Evolutionary conservation across 2,113 vertebrate species (phyloP).

Genomic region (Edolisoma coerulescens): DNA sequence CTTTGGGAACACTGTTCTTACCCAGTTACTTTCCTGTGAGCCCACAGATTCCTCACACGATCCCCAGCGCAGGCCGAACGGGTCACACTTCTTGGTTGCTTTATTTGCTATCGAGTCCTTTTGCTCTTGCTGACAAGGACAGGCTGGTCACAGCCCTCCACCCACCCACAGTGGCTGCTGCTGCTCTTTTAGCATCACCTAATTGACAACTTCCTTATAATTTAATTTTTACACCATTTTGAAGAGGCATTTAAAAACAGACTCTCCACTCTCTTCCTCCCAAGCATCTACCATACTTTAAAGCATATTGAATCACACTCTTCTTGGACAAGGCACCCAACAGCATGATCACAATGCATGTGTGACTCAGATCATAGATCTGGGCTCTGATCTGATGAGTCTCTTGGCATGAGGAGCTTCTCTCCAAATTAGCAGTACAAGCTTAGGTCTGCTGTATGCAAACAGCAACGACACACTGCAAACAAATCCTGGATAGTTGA

Average conservation of each 20-base stretch:
- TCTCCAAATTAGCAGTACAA: not conserved
- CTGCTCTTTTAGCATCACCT: not conserved
- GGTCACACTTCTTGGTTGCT: not conserved
- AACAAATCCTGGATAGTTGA: not conserved
- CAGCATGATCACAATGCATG: not conserved
- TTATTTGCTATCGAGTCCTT: not conserved
- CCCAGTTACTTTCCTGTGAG: not conserved
- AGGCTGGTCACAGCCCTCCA: not conserved
- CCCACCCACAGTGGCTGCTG: not conserved
- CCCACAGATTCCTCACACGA: accelerated
- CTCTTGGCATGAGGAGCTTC: not conserved
- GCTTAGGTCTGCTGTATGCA: constrained; percentile 18
- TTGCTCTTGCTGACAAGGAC: not conserved
- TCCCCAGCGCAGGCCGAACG: not conserved
- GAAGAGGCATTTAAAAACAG: not conserved
- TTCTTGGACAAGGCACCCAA: constrained; percentile 24
- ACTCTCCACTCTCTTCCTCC: not conserved
- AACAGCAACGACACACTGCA: not conserved
- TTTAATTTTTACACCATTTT: not conserved
- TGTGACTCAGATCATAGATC: constrained; percentile 20
- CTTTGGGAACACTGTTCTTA: not conserved
- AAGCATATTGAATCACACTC: constrained; percentile 6
- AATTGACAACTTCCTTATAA: not conserved
- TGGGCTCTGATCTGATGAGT: constrained; percentile 9
- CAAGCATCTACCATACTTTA: not conserved